phyloP scores from a whole-genome alignment of 1,140 invertebrate genomes.

The Epicauta chinensis region DNA sequence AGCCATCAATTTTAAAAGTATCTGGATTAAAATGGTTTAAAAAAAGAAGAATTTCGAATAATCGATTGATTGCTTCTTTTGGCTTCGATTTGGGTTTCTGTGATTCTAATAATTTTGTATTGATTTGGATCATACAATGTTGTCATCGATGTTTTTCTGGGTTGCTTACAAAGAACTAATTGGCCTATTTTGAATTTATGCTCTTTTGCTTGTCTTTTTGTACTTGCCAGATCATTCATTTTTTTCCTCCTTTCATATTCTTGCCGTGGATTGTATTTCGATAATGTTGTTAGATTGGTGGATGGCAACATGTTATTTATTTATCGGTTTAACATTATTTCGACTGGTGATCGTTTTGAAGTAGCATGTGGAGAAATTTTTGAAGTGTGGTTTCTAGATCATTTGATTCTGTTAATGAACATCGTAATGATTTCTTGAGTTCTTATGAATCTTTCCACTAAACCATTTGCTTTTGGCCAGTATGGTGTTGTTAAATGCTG shows the following conservation, averaged over 20 bases:
- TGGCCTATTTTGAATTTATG: not conserved
- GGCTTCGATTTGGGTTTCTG: not conserved
- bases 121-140: not conserved
- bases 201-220: not conserved
- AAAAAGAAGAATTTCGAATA: not conserved
- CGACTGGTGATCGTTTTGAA: not conserved
- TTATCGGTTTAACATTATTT: not conserved
- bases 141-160: not conserved
- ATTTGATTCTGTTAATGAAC: not conserved
- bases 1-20: too few relatives aligned
- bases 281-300: not conserved
- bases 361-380: not conserved
- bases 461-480: conserved; percentile 16
- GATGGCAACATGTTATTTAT: not conserved
- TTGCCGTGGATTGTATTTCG: not conserved
- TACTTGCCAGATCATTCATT: not conserved
- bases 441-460: conserved; percentile 9
- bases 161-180: not conserved
- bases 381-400: not conserved
- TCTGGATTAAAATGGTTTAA: not conserved
- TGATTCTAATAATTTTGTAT: not conserved
- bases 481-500: conserved; percentile 5
- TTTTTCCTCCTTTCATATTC: not conserved
- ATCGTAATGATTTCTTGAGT: conserved; percentile 6
- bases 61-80: not conserved